Base-by-base conservation (phyloP, 2,113 vertebrate genomes). In the Centropristis striata region DNA sequence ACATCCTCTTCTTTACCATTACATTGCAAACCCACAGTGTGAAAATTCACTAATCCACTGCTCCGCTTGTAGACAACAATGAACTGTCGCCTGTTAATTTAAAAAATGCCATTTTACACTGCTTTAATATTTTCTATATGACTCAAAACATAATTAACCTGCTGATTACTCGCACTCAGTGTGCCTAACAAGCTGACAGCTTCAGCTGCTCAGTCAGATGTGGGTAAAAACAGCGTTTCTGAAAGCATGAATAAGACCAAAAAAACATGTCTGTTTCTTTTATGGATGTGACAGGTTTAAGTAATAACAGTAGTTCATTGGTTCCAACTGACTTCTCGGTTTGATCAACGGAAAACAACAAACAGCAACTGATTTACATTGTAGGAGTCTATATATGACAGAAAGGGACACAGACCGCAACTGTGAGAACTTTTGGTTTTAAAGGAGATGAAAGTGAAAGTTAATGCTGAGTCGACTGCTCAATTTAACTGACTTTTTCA, bases 101-200 rank as follows among this genome's bases (percentile, higher is more conserved):
- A 57, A 73, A 66, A 58, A 54, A 44, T 47, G 65, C 2, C 41
- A 44, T 37, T 67, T 36, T 37, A 46, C 37, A 50, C 54, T 10
- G 28, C 54, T 84, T 75, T 68, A 21, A 75, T 67, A 67, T 71
- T 50, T 55, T 11, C 49, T 63, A 41, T 68, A 68, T 54, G 55
- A 69, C 32, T 85, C 41, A 21, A 85, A 81, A 83, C 28, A 71
- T 75, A 61, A 73, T 77, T 49, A 78, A 61, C 13, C 59, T 68
- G 54, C 50, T 76, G 59, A 68, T 73, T 60, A 60, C 65, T 75
- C 82, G 69, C 18, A 28, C 11, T 53, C 3, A 41, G 36, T 50
- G 50, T 36, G 58, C 21, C 54, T 27, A 32, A 50, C 46, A 41
- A 54, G 25, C 25, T 9, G 32, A 58, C 78, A 60, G 74, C 71